These are phyloP conservation scores for Drosophila murphyi DNA, from an alignment of 1,140 invertebrate genomes.

Conservation along the genomic window DNA sequence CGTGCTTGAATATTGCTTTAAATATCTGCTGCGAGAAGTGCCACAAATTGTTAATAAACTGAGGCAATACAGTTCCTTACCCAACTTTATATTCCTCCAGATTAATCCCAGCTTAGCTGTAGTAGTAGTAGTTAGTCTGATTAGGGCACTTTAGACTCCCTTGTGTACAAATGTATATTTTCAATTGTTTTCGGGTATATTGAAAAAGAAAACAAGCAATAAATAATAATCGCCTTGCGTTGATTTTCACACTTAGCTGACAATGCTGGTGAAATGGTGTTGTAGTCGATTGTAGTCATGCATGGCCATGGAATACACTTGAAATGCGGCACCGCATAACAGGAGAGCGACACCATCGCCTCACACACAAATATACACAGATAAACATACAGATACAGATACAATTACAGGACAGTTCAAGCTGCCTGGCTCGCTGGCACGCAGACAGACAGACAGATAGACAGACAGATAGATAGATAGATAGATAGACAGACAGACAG, in stretches of 20 bases:
- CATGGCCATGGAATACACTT: neutral
- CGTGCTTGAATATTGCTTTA: neutral
- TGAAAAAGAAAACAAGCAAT: too few relatives aligned
- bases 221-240: neutral
- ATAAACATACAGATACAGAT: constrained; percentile 13
- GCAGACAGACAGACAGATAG: neutral
- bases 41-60: too few relatives aligned
- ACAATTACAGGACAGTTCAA: constrained; percentile 64
- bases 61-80: too few relatives aligned
- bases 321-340: constrained; percentile 17
- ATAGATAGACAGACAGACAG: constrained; percentile 57
- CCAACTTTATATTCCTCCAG: too few relatives aligned
- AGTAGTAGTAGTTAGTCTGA: too few relatives aligned
- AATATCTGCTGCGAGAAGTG: too few relatives aligned
- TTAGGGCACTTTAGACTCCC: too few relatives aligned
- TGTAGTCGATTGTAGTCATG: neutral
- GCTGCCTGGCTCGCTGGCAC: neutral
- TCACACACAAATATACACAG: constrained; percentile 1
- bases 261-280: neutral
- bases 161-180: too few relatives aligned
- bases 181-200: too few relatives aligned
- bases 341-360: neutral
- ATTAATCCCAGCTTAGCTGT: too few relatives aligned
- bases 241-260: neutral
- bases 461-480: constrained; percentile 36